Percentiles rank a stretch among this genome's conserved stretches.
phyloP scores from a whole-genome alignment of 92 coral and sea anemone genomes.

The Metridium senile region DNA sequence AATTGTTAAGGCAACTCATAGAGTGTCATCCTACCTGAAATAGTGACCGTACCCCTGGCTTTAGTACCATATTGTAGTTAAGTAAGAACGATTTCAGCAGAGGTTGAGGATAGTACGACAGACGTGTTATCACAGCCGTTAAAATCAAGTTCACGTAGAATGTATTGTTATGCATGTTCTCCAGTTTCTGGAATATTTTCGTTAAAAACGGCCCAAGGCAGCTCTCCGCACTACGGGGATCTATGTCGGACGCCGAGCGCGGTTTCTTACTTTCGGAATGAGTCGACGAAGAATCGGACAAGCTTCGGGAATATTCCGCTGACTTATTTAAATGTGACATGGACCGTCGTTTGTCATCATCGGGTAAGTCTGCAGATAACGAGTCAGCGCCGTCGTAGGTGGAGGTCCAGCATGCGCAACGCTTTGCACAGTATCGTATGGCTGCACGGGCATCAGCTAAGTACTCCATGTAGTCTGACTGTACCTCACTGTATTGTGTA shows the following conservation, averaged over 20 bases:
- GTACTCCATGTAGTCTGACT: conserved; percentile 90
- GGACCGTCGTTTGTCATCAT: conserved; percentile 40
- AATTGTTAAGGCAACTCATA: no score
- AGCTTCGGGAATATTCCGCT: conserved; percentile 20
- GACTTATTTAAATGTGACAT: conserved; percentile 41
- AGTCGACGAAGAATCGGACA: conserved; percentile 19
- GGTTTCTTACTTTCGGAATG: conserved; percentile 39
- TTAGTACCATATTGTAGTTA: conserved; percentile 94
- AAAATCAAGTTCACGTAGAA: conserved; percentile 90
- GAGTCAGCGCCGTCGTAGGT: conserved; percentile 92
- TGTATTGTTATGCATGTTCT: conserved; percentile 92
- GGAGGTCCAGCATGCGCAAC: conserved; percentile 92
- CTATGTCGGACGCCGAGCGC: conserved; percentile 61
- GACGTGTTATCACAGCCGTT: conserved; percentile 87
- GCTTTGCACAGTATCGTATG: conserved; percentile 76
- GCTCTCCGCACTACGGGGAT: conserved; percentile 44
- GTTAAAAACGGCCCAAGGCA: conserved; percentile 78
- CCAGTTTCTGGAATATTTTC: conserved; percentile 86
- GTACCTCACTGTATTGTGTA: conserved; percentile 44
- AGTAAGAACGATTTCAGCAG: conserved; percentile 89
- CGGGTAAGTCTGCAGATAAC: conserved; percentile 42
- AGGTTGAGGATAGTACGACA: conserved; percentile 92
- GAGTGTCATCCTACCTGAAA: no score
- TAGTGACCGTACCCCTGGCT: conserved; percentile 94
- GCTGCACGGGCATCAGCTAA: conserved; percentile 82